Base-by-base conservation (phyloP, 2,113 vertebrate species). In the Psilopogon haemacephalus region DNA sequence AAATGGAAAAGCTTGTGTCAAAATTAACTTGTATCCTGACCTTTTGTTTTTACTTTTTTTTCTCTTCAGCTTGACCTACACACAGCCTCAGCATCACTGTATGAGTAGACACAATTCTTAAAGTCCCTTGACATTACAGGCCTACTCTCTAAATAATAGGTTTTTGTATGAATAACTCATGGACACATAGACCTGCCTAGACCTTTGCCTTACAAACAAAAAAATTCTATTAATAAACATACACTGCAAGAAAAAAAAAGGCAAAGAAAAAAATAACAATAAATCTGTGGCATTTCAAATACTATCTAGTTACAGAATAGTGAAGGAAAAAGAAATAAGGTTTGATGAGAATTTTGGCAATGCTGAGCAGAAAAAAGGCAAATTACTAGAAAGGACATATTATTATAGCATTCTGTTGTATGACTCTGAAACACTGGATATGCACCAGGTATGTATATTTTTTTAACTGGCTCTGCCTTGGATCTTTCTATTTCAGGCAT, bases 61-160 rank as follows among this genome's bases (percentile, higher is more conserved):
- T 60, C 50, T 87, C 33, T 91, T 90, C 70, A 93, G 8, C 74
- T 85, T 92, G 84, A 87, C 56, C 46, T 92, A 70, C 37, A 87
- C 68, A 56, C 17, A 73, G n/a, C 55, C 68, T 70, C 37, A 44
- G 37, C 32, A 85, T 68, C 52, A 42, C 16, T 71, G 2, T 55
- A 73, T 67, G 26, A 59, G 87, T 67, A 63, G 6, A 87, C 30
- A 33, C 3, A 59, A 3, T 59, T 69, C 60, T 70, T 92, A 86
- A 89, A 95, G 74, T 38, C 26, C 26, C 17, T 63, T 94, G 56
- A 42, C 12, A 56, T 68, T 83, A 46, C 32, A 46, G 5, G 5
- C 6, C 8, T 80, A 24, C 87, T 58, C 24, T 60, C 32, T 60
- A 91, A 84, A 58, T 65, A 54, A 13, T 69, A 6, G 8, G 38